Base-by-base conservation (phyloP, 1,140 invertebrate genomes). In the Drosophila lacertosa region DNA sequence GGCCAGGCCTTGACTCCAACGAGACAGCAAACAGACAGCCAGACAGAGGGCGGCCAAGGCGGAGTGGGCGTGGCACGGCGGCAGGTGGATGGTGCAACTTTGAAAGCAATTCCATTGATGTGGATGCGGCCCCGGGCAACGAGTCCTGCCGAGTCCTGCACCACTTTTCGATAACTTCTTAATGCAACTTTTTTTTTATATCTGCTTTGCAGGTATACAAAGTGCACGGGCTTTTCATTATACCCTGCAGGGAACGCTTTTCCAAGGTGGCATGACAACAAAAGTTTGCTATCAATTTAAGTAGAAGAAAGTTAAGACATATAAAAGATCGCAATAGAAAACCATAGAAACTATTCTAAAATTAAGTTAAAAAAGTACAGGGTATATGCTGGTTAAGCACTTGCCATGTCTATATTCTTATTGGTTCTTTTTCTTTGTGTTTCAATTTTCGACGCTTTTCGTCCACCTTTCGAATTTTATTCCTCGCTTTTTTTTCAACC, bases 81-180 rank as follows among this genome's bases (percentile, higher is more conserved):
- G n/a, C 7, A 40, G 26, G 15, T 4, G 9, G 18, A 26, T 29
- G 10, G 7, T 58, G 54, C 54, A 54, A 42, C 59, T 62, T 70
- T 66, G 67, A 77, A 77, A 63, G 75, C 75, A 77, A 77, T 77
- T 59, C 35, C 63, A 64, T 83, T 84, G 81, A 67, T 70, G 47
- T 57, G n/a, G 22, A 53, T 58, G 63, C 26, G 9, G 64, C 63
- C 48, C 42, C 42, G 13, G 55, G 69, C 63, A 60, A 54, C 4
- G 11, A 53, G 53, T 29, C 5, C 53, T 54, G 35, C 51, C 10
- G 51, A 54, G 9, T 32, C 44, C 20, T 65, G 77, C 77, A 88
- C 74, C 81, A 88, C 82, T 77, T 88, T 81, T 77, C 81, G 82
- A 81, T 86, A 88, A 88, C 82, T 86, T 86, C 77, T 88, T 86